phyloP scores from a whole-genome alignment of 2,888 invertebrate species.

The Spodoptera exigua region DNA sequence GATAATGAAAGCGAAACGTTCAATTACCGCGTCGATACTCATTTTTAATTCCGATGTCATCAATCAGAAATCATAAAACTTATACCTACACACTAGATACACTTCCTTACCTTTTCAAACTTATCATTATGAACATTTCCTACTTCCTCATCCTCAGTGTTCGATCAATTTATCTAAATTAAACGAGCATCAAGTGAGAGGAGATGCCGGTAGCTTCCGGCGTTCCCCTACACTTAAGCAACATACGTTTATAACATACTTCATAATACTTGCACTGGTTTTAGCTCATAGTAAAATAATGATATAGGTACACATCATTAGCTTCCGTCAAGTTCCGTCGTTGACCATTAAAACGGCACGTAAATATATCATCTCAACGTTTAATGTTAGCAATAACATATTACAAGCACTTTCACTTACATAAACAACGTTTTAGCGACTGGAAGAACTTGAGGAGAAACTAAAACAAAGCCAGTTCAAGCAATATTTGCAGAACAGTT shows the following conservation, averaged over 20 bases:
- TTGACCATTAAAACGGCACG: slow-evolving; percentile 33
- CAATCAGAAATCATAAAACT: too few relatives aligned
- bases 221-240: slow-evolving; percentile 34
- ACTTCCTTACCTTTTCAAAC: too few relatives aligned
- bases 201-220: slow-evolving; percentile 25
- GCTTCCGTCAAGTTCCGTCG: too few relatives aligned
- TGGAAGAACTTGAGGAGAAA: slow-evolving; percentile 85
- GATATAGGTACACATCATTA: slow-evolving; percentile 7
- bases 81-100: too few relatives aligned
- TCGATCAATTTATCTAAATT: slow-evolving; percentile 16
- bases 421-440: slow-evolving; percentile 62
- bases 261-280: slow-evolving; percentile 18
- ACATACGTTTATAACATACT: slow-evolving; percentile 18
- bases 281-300: slow-evolving; percentile 32
- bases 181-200: slow-evolving; percentile 24
- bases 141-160: neutral
- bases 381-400: slow-evolving; percentile 36
- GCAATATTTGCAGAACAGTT: slow-evolving; percentile 77
- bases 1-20: too few relatives aligned
- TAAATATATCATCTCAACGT: slow-evolving; percentile 29
- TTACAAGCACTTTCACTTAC: slow-evolving; percentile 59
- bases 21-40: too few relatives aligned
- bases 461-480: slow-evolving; percentile 83
- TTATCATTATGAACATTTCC: too few relatives aligned
- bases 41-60: too few relatives aligned